A percentile compares a stretch with the other conserved stretches of the same genome.
phyloP scores from a whole-genome alignment of 2,888 invertebrate genomes.

The Noctuana brunneofusca region DNA sequence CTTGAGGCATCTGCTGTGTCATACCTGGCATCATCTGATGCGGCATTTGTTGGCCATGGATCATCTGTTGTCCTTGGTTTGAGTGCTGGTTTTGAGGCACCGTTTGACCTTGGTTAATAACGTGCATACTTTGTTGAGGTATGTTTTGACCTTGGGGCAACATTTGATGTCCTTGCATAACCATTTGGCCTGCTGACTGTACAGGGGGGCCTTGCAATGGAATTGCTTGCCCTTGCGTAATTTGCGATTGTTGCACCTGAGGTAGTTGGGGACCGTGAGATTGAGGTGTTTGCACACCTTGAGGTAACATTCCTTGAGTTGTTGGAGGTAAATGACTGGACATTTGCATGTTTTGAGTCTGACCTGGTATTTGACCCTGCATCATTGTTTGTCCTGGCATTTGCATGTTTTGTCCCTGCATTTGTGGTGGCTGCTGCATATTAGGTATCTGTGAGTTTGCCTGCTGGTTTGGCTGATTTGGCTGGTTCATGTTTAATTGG shows the following conservation, averaged over 20 bases:
- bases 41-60: conserved; percentile 45
- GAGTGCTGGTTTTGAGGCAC: conserved; percentile 54
- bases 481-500: conserved; percentile 51
- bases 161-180: conserved; percentile 57
- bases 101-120: conserved; percentile 53
- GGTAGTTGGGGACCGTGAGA: conserved; percentile 41
- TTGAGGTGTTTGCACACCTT: conserved; percentile 50
- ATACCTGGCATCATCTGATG: conserved; percentile 44
- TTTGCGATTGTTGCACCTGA: conserved; percentile 46
- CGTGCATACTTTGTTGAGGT: conserved; percentile 52
- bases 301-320: conserved; percentile 50
- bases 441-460: conserved; percentile 52
- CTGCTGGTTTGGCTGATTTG: conserved; percentile 58
- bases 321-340: conserved; percentile 38
- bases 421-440: conserved; percentile 42
- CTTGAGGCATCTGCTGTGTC: conserved; percentile 44
- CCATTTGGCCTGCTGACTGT: conserved; percentile 52
- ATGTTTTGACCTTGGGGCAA: conserved; percentile 50
- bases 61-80: conserved; percentile 47
- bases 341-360: conserved; percentile 48
- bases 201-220: conserved; percentile 51
- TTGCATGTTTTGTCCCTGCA: conserved; percentile 45
- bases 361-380: conserved; percentile 52
- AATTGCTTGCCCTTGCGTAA: conserved; percentile 50
- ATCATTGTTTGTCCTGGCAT: conserved; percentile 42